Base-by-base conservation (phyloP, 92 coral and sea anemone species). In the Palythoa grandiflora region DNA sequence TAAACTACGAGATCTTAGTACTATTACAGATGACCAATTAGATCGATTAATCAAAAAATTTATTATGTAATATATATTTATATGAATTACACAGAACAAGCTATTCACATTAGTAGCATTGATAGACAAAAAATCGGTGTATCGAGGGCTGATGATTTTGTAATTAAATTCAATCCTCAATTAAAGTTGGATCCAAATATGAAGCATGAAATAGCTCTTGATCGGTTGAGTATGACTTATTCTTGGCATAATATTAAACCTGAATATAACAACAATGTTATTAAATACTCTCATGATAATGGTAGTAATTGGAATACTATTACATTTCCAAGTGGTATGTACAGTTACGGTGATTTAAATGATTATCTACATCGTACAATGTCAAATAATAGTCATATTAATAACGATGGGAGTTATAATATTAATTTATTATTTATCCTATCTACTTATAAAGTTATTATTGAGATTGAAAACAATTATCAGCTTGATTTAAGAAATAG, bases 211-310 rank as follows among this genome's bases (percentile, higher is more conserved):
- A 55, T 90, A 0, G 84, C 83, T 1, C 66, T 90, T 3, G 86
- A 89, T 59, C 35, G 63, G 9, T 19, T 89, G 0, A 1, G 65
- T 0, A 84, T 89, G 92, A 89, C 92, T 0, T 84, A 84, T 38
- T 12, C 50, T 0, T 89, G 92, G 92, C 80, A 89, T 21, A 84
- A 89, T 38, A 70, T 89, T 1, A 9, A 73, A 0, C 79, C 78
- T 0, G 73, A 84, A 13, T 83, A 89, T 75, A 20, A 21, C 0
- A 89, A 89, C 51, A 59, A 73, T 0, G 15, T 17, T 0, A 83
- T 89, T 3, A 89, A 89, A 75, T 89, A 83, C 15, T 36, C 51
- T 13, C 10, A 1, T 35, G 52, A 89, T 50, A 39, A 53, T 20
- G 91, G 88, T 0, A 47, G 0, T 0, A 83, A 3, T 2, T 83